Conservation (phyloP, 2,888 invertebrate genomes). For the Stenodera caucasica region DNA sequence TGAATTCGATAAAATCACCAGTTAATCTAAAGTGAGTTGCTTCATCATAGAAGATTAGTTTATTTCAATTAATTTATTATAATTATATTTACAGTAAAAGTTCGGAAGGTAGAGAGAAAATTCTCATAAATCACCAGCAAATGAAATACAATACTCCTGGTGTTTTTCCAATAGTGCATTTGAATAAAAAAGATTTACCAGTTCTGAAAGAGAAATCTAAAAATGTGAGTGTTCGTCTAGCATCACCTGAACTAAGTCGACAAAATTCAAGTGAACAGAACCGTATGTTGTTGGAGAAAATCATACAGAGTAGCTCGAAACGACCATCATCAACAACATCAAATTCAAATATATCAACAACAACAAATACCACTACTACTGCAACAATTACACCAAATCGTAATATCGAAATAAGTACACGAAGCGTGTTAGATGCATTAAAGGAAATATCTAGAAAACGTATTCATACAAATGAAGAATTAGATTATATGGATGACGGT, state of each 20-base stretch:
- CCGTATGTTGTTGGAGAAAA: constrained; percentile 38
- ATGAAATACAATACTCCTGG: constrained; percentile 55
- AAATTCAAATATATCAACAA: background rate
- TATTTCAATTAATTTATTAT: background rate
- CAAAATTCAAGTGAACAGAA: constrained; percentile 40
- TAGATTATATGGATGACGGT: constrained; percentile 16
- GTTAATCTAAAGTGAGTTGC: background rate
- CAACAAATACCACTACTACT: background rate
- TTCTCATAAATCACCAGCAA: constrained; percentile 38
- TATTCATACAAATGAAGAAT: constrained; percentile 55
- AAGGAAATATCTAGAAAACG: constrained; percentile 62
- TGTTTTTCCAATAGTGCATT: constrained; percentile 58
- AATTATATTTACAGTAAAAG: constrained; percentile 52
- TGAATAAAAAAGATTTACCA: constrained; percentile 55
- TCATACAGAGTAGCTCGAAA: constrained; percentile 31
- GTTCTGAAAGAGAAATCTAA: constrained; percentile 45
- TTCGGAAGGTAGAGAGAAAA: constrained; percentile 55
- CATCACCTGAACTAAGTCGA: constrained; percentile 42
- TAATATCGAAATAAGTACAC: constrained; percentile 50
- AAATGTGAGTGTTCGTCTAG: constrained; percentile 47
- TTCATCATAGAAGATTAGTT: background rate
- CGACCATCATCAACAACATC: constrained; percentile 14
- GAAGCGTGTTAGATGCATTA: constrained; percentile 60
- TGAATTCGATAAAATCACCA: background rate
- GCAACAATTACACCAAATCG: background rate